These are phyloP conservation scores for Tragelaphus strepsiceros DNA, from an alignment of 2,113 vertebrate genomes.

Conservation along the genomic window DNA sequence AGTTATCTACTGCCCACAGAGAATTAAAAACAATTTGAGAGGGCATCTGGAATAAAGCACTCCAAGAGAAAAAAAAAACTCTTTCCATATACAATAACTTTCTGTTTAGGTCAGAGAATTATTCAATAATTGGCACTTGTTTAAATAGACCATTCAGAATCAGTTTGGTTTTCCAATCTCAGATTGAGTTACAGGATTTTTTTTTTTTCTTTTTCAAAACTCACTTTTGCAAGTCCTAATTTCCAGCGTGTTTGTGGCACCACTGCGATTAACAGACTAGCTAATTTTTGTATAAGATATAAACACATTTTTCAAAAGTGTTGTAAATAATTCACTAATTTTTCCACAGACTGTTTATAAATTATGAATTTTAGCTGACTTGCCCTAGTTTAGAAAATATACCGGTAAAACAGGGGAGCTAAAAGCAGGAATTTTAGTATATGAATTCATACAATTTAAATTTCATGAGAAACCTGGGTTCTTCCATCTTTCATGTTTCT, in stretches of 20 bases:
- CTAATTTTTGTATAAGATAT: conserved; percentile 83
- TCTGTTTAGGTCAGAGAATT: conserved; percentile 89
- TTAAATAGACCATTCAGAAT: conserved; percentile 86
- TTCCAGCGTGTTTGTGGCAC: conserved; percentile 81
- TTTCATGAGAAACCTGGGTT: conserved; percentile 68
- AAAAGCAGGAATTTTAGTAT: conserved; percentile 72
- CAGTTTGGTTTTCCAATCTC: conserved; percentile 80
- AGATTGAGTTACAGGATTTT: conserved; percentile 80
- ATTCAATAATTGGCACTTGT: conserved; percentile 93
- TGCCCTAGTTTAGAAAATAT: conserved; percentile 85
- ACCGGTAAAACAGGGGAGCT: conserved; percentile 70
- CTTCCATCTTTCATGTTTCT: conserved; percentile 54
- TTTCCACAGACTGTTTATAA: conserved; percentile 85
- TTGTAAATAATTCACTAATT: conserved; percentile 84
- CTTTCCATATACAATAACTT: conserved; percentile 86
- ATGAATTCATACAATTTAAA: conserved; percentile 66
- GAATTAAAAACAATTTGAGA: conserved; percentile 91
- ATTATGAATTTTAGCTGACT: conserved; percentile 87
- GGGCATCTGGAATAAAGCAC: conserved; percentile 93
- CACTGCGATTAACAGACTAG: conserved; percentile 81
- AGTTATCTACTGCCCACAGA: conserved; percentile 88
- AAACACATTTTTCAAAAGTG: conserved; percentile 84
- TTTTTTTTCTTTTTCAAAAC: conserved; percentile 67
- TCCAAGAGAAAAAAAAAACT: conserved; percentile 65
- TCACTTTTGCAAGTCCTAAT: conserved; percentile 79